These are phyloP conservation scores for Apodemus agrarius DNA, from an alignment of 2,797 vertebrate genomes.

Conservation along the genomic window DNA sequence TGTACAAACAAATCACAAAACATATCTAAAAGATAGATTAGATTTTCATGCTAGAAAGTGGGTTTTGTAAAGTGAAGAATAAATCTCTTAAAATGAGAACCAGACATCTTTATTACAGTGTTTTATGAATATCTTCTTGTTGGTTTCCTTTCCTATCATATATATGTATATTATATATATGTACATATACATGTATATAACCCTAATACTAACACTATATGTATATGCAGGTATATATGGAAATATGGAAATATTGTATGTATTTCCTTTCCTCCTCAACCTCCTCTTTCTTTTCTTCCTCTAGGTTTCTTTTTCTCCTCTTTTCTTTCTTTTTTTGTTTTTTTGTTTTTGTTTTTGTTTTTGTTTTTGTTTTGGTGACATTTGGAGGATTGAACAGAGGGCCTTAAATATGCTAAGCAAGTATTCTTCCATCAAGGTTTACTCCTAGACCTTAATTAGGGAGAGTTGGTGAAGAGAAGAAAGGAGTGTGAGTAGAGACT, in stretches of 20 bases:
- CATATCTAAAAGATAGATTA: background rate
- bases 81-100: background rate
- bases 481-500: background rate
- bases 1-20: background rate
- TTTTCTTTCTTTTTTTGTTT: background rate
- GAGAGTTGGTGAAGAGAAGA: background rate
- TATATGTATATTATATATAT: background rate
- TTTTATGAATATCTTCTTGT: background rate
- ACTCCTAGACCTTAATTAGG: background rate
- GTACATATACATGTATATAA: no score
- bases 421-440: background rate
- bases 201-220: no score
- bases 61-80: background rate
- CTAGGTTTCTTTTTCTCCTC: background rate
- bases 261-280: background rate
- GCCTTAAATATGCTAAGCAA: background rate
- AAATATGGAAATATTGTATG: no score
- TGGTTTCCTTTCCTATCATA: background rate
- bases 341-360: rapidly evolving
- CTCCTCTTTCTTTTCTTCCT: background rate
- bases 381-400: background rate
- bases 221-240: background rate
- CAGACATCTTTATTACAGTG: background rate
- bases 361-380: background rate
- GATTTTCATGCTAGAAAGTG: background rate